Evolutionary conservation across 2,113 vertebrate genomes (phyloP).

Genomic region (Thymallus thymallus): DNA sequence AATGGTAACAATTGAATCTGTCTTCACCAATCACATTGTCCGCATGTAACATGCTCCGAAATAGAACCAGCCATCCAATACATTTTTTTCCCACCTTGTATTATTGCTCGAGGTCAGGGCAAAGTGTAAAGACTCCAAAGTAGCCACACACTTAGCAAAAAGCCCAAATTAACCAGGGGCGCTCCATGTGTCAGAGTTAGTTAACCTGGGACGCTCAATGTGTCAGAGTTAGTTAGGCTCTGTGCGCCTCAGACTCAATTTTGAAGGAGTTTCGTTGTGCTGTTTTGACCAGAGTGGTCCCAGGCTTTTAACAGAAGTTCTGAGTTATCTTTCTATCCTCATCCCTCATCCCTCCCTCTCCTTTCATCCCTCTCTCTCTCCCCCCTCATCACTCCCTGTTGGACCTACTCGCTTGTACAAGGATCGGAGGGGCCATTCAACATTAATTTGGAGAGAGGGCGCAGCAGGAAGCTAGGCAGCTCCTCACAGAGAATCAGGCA

Average conservation of each 20-base stretch:
- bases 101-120: not conserved
- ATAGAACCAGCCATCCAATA: constrained; percentile 51
- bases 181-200: constrained; percentile 22
- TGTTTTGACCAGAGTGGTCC: constrained; percentile 3
- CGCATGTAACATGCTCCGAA: constrained; percentile 26
- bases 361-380: not conserved
- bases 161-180: constrained; percentile 4
- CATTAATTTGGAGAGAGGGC: not conserved
- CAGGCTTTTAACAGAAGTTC: constrained; percentile 8
- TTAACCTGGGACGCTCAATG: not conserved
- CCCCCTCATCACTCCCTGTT: not conserved
- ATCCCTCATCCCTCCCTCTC: not conserved
- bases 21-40: constrained; percentile 25
- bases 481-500: too few species aligned
- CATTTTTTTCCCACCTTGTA: constrained; percentile 15
- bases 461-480: not conserved
- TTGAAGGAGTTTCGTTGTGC: not conserved
- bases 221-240: constrained; percentile 18
- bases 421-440: not conserved
- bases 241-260: not conserved
- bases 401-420: not conserved
- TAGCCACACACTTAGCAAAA: constrained; percentile 2
- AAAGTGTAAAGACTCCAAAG: constrained; percentile 5
- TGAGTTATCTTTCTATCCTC: not conserved
- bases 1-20: constrained; percentile 53